Conservation (phyloP, 2,888 invertebrate species). For the Mermis nigrescens region DNA sequence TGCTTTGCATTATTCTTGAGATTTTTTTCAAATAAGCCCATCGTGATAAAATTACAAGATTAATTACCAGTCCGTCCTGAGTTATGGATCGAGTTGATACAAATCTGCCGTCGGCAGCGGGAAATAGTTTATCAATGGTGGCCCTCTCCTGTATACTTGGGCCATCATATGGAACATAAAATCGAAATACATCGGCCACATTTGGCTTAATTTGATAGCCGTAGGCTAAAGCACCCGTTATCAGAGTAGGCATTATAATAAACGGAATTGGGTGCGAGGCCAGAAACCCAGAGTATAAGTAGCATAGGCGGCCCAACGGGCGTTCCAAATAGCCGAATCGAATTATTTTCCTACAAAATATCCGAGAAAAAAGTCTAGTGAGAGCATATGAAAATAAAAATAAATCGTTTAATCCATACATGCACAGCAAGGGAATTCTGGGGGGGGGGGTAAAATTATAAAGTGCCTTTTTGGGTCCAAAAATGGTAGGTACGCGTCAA, state of each 20-base stretch:
- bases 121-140: slow-evolving; percentile 6
- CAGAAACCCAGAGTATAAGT: background rate
- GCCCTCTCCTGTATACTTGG: no score
- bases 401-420: no score
- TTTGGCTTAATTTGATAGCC: background rate
- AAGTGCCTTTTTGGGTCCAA: no score
- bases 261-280: background rate
- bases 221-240: background rate
- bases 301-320: background rate
- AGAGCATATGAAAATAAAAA: no score
- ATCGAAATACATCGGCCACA: background rate
- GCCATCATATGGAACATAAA: no score
- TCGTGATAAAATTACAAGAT: no score
- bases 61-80: background rate
- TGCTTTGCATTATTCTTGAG: no score
- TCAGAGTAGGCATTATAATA: background rate
- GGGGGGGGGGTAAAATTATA: no score
- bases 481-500: no score
- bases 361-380: no score
- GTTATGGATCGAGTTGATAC: background rate
- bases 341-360: background rate
- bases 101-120: slow-evolving; percentile 5
- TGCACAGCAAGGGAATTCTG: no score
- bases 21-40: no score
- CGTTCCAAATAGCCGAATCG: background rate